These are phyloP conservation scores for Pipistrellus pygmaeus DNA, from an alignment of 2,797 vertebrate genomes.

Conservation along the genomic window DNA sequence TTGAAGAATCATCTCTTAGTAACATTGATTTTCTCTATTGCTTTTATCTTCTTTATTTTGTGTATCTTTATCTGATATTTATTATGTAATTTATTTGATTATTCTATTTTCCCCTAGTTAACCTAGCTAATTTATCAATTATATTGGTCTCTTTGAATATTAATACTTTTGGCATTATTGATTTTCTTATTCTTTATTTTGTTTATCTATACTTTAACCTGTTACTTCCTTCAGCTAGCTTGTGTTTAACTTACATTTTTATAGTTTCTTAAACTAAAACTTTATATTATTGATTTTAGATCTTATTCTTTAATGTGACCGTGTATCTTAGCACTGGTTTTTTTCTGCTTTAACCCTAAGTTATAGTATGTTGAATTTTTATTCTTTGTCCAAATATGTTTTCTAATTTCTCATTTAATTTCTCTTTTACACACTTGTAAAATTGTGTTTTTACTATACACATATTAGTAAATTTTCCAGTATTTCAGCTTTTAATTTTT, in stretches of 20 bases:
- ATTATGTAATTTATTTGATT: background rate
- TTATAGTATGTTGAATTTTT: background rate
- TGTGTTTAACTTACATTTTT: background rate
- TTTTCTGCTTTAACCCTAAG: background rate
- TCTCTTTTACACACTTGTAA: background rate
- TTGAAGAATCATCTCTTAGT: background rate
- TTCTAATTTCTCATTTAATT: background rate
- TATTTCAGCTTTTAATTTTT: background rate
- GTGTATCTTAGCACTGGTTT: background rate
- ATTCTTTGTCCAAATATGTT: background rate
- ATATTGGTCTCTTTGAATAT: background rate
- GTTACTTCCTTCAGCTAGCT: background rate
- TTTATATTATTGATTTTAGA: background rate
- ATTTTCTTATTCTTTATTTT: background rate
- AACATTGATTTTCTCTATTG: background rate
- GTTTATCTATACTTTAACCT: background rate
- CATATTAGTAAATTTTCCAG: background rate
- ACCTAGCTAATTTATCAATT: background rate
- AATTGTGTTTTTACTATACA: background rate
- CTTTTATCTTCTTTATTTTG: background rate
- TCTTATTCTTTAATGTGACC: background rate
- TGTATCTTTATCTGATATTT: background rate
- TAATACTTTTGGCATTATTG: background rate
- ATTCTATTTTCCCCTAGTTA: background rate
- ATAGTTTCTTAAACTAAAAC: background rate